Base-by-base conservation (phyloP, 2,113 vertebrate species). In the Raja brachyura region DNA sequence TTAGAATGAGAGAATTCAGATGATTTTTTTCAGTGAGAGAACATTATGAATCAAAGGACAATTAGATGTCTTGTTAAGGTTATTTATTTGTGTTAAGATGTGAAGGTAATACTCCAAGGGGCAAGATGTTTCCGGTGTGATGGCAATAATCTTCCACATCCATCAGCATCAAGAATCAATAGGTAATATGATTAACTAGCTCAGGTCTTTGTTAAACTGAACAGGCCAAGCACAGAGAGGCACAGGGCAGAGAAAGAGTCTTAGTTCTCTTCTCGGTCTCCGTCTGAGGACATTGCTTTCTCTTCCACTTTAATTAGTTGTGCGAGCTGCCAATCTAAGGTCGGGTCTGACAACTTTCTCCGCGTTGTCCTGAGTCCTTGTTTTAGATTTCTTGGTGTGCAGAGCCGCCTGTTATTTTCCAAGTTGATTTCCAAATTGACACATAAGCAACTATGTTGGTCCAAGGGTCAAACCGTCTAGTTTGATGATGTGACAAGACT, bases 101-200 rank as follows among this genome's bases (percentile, higher is more conserved):
- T 70, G 11, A 22, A n/a, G n/a, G n/a, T 70, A 90, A 63, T 70
- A 48, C 7, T 68, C 63, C 1, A 33, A 48, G 33, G 31, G 63
- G 66, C 20, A 90, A 70, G 68, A 88, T 25, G 6, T 88, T 88
- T 63, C 83, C 61, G 59, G 54, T 28, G 56, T 59, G 10, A 68
- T 90, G 28, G 33, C n/a, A 33, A 56, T 66, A 90, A 90, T 90
- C 20, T 68, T 90, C 28, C 14, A 20, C 48, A 39, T 74, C 68
- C 68, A 63, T n/a, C 6, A 73, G 90, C 39, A 14, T 25, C 83
- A 31, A 31, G 28, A 88, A 92, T 92, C 90, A 92, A 92, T 92
- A 92, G 33, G 33, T 73, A 74, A 54, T 25, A 73, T 20, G 66
- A 54, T 70, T 73, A 92, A 13, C 22, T 11, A 73, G 66, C 66